Evolutionary conservation across 2,797 vertebrate species (phyloP).

Genomic region (Rhinatrema bivittatum): DNA sequence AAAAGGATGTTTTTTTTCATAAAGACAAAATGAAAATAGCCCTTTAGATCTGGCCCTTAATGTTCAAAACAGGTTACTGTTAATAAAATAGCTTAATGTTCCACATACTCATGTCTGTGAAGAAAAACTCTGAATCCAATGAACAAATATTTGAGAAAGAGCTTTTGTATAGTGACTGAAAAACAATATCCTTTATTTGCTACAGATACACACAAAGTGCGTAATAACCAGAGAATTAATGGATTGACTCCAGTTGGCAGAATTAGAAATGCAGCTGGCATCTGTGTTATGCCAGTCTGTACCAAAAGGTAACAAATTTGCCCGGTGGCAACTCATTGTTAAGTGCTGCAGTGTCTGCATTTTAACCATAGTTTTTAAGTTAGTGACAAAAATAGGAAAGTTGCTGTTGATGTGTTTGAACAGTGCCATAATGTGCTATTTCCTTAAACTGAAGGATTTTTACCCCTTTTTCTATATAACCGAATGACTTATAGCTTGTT

Average conservation of each 20-base stretch:
- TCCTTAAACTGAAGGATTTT: too few relatives aligned
- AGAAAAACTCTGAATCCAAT: neutral
- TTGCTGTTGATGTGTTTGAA: slow-evolving; percentile 3
- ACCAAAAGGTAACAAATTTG: slow-evolving; percentile 11
- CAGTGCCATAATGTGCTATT: too few relatives aligned
- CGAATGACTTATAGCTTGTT: too few relatives aligned
- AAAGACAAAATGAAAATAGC: too few relatives aligned
- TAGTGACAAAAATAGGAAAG: slow-evolving; percentile 21
- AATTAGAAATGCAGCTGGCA: neutral
- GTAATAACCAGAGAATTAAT: neutral
- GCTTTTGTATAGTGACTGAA: slow-evolving; percentile 6
- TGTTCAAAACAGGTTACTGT: too few relatives aligned
- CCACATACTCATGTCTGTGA: too few relatives aligned
- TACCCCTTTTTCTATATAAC: too few relatives aligned
- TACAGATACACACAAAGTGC: slow-evolving; percentile 11
- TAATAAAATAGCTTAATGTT: too few relatives aligned
- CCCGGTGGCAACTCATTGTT: slow-evolving; percentile 15
- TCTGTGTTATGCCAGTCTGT: slow-evolving; percentile 4
- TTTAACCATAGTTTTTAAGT: slow-evolving; percentile 20
- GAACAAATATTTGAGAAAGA: slow-evolving; percentile 2
- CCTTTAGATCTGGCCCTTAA: too few relatives aligned
- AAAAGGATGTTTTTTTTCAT: too few relatives aligned
- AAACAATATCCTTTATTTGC: neutral
- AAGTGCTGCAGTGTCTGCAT: slow-evolving; percentile 21
- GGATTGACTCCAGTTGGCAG: neutral